Conservation (phyloP, 2,888 invertebrate species). For the Bibio marci region DNA sequence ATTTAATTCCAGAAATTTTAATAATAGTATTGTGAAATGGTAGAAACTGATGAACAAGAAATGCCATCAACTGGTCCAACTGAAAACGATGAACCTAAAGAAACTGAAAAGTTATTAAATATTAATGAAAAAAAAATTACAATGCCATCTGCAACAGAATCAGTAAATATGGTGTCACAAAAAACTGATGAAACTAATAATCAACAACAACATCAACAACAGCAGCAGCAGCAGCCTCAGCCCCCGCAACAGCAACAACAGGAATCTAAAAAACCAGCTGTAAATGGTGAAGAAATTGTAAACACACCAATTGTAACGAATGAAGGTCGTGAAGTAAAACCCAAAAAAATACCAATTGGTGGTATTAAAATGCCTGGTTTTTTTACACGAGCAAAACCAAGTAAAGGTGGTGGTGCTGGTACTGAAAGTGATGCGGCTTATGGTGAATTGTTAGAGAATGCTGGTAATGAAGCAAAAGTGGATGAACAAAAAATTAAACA, state of each 20-base stretch:
- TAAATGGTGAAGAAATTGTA: conserved; percentile 6
- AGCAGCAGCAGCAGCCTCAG: neutral
- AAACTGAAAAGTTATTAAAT: conserved; percentile 28
- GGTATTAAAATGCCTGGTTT: conserved; percentile 80
- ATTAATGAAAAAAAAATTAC: conserved; percentile 18
- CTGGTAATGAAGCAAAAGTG: conserved; percentile 27
- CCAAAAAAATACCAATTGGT: conserved; percentile 70
- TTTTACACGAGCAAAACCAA: conserved; percentile 59
- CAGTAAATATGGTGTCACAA: neutral
- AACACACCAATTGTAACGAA: conserved; percentile 27
- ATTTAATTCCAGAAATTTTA: no score
- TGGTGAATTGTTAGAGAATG: conserved; percentile 30
- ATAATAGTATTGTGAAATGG: no score
- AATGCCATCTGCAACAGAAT: neutral
- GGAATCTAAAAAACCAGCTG: neutral
- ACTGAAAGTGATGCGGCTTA: conserved; percentile 22
- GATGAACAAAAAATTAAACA: conserved; percentile 19
- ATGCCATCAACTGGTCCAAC: conserved; percentile 21
- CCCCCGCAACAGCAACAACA: no score
- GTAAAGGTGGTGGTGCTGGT: conserved; percentile 44
- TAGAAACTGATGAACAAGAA: conserved; percentile 29
- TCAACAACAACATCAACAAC: neutral
- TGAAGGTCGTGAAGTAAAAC: conserved; percentile 57
- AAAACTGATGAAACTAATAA: neutral
- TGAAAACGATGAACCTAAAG: conserved; percentile 25